Percentiles rank a stretch among this genome's conserved stretches.
Conservation (phyloP, 2,113 vertebrate genomes). For the Oreotrochilus melanogaster region DNA sequence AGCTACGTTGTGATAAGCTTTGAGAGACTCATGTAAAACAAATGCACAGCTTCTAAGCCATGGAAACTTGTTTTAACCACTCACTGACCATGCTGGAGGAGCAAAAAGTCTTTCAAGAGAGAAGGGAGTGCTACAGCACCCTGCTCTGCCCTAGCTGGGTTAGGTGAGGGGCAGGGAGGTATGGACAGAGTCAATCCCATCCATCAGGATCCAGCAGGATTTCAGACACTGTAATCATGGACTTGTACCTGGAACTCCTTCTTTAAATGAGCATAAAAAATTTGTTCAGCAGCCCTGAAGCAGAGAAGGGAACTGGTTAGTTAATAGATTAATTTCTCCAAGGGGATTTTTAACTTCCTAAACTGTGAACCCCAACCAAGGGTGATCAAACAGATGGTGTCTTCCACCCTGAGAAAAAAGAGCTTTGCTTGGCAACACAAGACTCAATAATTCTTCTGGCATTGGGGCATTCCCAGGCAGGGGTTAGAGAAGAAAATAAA, state of each 20-base stretch:
- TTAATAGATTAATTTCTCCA: background rate
- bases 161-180: accelerated
- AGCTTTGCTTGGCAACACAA: background rate
- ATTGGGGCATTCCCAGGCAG: background rate
- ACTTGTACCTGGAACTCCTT: background rate
- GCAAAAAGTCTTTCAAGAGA: background rate
- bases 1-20: accelerated
- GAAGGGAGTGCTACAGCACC: accelerated
- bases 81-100: background rate
- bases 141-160: background rate
- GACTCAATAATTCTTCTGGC: background rate
- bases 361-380: background rate
- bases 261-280: background rate
- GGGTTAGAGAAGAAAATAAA: background rate
- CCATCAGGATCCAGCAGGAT: accelerated
- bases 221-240: background rate
- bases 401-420: background rate
- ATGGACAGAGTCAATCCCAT: accelerated
- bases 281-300: background rate
- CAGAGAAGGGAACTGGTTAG: background rate
- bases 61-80: background rate
- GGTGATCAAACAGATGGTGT: background rate
- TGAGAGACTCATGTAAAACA: background rate
- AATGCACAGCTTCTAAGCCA: accelerated
- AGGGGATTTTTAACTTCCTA: background rate